Percentiles rank a stretch among this genome's conserved stretches.
These are phyloP conservation scores for Drosophila biarmipes DNA, from an alignment of 1,140 invertebrate species.

Conservation along the genomic window DNA sequence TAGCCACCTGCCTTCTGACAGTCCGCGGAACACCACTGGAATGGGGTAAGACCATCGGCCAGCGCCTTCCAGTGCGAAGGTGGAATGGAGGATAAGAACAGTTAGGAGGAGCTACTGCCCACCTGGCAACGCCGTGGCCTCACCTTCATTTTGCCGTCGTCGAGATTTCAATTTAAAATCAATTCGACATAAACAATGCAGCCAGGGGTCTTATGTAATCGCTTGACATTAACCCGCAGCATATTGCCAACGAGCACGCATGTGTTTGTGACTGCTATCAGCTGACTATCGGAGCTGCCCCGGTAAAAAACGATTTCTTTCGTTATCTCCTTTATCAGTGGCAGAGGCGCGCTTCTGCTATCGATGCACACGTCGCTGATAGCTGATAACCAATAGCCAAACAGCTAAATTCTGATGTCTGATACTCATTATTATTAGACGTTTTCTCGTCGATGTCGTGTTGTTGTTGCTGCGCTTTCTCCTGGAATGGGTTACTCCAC, in stretches of 20 bases:
- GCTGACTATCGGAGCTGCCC: slow-evolving; percentile 47
- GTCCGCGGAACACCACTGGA: slow-evolving; percentile 36
- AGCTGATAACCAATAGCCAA: slow-evolving; percentile 29
- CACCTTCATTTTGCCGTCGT: slow-evolving; percentile 25
- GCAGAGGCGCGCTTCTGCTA: slow-evolving; percentile 9
- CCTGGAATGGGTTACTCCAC: not conserved
- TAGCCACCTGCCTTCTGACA: slow-evolving; percentile 25
- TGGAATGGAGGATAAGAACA: slow-evolving; percentile 4
- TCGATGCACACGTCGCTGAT: slow-evolving; percentile 55
- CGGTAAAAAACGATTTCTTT: slow-evolving; percentile 12
- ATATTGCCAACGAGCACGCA: slow-evolving; percentile 15
- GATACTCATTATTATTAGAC: slow-evolving; percentile 25
- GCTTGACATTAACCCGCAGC: slow-evolving; percentile 32
- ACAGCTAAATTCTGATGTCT: slow-evolving; percentile 10
- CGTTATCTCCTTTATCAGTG: slow-evolving; percentile 42
- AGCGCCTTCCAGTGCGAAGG: not conserved
- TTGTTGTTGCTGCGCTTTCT: slow-evolving; percentile 16
- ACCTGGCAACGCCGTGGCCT: slow-evolving; percentile 24
- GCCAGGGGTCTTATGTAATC: slow-evolving; percentile 41
- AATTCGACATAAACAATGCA: slow-evolving; percentile 48
- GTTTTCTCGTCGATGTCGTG: slow-evolving; percentile 4
- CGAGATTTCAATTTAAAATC: slow-evolving; percentile 15
- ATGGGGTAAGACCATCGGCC: slow-evolving; percentile 29
- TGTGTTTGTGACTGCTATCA: slow-evolving; percentile 29
- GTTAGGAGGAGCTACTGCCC: slow-evolving; percentile 8